Conservation (phyloP, 1,140 invertebrate species). For the Achatina immaculata region DNA sequence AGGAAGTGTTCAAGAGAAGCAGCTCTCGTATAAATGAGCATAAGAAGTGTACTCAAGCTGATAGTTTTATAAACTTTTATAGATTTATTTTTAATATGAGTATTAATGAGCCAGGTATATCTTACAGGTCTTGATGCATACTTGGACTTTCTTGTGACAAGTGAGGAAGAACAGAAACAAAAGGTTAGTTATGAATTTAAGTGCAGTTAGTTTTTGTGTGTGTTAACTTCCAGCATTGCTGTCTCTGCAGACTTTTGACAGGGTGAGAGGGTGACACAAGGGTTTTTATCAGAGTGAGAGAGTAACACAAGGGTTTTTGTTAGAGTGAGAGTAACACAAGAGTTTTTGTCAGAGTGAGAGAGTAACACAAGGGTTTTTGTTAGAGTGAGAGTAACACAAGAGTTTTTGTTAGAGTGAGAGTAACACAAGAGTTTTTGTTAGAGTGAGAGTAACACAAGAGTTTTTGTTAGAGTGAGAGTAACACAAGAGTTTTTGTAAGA, state of each 20-base stretch:
- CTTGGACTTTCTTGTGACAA: constrained; percentile 6
- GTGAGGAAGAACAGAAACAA: neutral
- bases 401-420: too few species aligned
- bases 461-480: too few species aligned
- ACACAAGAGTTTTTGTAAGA: too few species aligned
- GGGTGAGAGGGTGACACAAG: neutral
- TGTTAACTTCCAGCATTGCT: neutral
- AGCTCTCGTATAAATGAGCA: neutral
- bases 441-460: too few species aligned
- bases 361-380: too few species aligned
- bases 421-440: too few species aligned
- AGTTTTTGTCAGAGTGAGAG: too few species aligned
- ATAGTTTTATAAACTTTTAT: neutral
- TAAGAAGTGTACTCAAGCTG: neutral
- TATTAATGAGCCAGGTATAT: neutral
- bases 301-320: too few species aligned
- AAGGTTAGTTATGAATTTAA: neutral
- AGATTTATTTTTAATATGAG: neutral
- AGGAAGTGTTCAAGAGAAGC: neutral
- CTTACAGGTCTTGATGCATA: constrained; percentile 15
- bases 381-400: too few species aligned
- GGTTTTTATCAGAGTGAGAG: neutral
- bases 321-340: too few species aligned
- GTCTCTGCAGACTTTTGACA: neutral
- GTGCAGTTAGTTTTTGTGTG: neutral